These are phyloP conservation scores for Portevinia maculata DNA, from an alignment of 2,888 invertebrate species.

Conservation along the genomic window DNA sequence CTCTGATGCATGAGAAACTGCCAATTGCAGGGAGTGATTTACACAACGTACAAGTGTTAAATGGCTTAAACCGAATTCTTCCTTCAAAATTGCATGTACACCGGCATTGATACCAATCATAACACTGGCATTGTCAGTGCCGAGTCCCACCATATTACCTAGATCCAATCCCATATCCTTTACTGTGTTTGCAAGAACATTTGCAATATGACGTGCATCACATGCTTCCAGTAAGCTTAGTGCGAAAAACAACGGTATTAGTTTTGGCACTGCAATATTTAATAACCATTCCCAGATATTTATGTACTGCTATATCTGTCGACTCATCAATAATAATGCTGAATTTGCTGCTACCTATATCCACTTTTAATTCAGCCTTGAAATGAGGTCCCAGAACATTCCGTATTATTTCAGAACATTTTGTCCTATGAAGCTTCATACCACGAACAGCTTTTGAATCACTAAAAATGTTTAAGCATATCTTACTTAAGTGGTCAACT, in stretches of 20 bases:
- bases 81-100: not conserved
- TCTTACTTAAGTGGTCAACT: not conserved
- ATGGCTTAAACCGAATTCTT: not conserved
- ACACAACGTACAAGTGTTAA: slow-evolving; percentile 1
- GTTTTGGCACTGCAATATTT: slow-evolving; percentile 3
- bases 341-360: not conserved
- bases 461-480: not conserved
- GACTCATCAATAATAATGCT: slow-evolving; percentile 9
- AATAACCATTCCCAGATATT: slow-evolving; percentile 1
- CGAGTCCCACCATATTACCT: not conserved
- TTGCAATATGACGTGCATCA: not conserved
- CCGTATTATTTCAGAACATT: not conserved
- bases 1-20: not conserved
- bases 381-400: slow-evolving; percentile 5
- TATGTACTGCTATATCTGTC: not conserved
- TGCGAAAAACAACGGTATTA: not conserved
- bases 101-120: slow-evolving; percentile 7
- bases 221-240: not conserved
- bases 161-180: not conserved
- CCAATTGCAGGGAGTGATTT: not conserved
- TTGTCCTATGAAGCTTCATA: not conserved
- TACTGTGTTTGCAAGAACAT: not conserved
- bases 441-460: not conserved
- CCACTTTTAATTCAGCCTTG: not conserved
- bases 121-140: slow-evolving; percentile 1